Evolutionary conservation across 2,888 invertebrate species (phyloP), one percentile per base, ranked within the genome.

Genomic region (Sthenelais limicola): DNA sequence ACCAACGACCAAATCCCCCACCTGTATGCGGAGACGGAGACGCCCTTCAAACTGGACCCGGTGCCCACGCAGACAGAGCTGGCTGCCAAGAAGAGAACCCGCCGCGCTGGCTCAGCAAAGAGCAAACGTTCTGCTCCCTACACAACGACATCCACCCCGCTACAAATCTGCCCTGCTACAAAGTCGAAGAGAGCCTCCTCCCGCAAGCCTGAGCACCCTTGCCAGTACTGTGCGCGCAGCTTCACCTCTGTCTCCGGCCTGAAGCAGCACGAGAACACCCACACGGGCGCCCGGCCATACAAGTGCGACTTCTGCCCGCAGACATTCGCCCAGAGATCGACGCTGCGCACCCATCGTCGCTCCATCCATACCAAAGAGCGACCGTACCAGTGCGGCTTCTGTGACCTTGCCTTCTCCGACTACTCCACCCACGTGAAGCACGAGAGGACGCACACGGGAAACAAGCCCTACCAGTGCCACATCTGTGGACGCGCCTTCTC

Each of bases 311-410:
- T 56, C 56, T 56, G 56, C 24, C 30, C 26, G 32, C 12, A 32
- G 56, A n/a, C 26, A 32, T 56, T 56, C 30, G 48, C 48, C n/a
- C 48, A 56, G 56, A 3, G 3, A n/a, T 28, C 56, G 18, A 56
- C 56, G 3, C 28, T 56, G 56, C 56, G 56, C 56, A 56, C 56
- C 7, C 56, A 56, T 33, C 56, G 56, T 33, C 56, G 56, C 32
- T n/a, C n/a, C n/a, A 32, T 56, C 2, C 56, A 56, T 21, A 56
- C 56, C 3, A 33, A 33, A 12, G 56, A 56, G 32, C 56, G 56
- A 2, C 56, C 56, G 21, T 56, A 56, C 56, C 1, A 3, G 5
- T 56, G 56, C 32, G 1, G 56, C 4, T 12, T 18, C 30, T 56
- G 56, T 21, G 2, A 1, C 18, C 2, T 18, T 18, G 2, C 30